These are phyloP conservation scores for Tringa solitaria DNA, from an alignment of 2,113 vertebrate genomes.

Conservation along the genomic window DNA sequence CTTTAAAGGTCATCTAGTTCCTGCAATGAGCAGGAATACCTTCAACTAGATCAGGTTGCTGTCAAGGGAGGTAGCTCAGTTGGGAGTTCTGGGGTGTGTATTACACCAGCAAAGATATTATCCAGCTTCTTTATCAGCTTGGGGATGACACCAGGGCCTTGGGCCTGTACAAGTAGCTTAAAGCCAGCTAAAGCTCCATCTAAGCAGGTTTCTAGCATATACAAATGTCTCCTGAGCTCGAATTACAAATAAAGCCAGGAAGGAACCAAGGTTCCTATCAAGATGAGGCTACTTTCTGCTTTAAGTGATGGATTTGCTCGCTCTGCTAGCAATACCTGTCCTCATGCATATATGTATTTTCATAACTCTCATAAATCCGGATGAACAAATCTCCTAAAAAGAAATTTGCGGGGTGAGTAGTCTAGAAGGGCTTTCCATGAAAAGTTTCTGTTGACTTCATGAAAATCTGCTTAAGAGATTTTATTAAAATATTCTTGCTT, in stretches of 20 bases:
- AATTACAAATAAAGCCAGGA: not conserved
- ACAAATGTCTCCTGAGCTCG: not conserved
- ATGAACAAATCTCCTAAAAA: not conserved
- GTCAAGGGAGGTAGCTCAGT: not conserved
- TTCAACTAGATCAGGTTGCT: not conserved
- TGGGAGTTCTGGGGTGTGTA: not conserved
- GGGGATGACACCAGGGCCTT: not conserved
- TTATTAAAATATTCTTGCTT: not conserved
- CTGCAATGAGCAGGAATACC: not conserved
- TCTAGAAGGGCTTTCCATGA: not conserved
- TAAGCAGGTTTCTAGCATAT: not conserved
- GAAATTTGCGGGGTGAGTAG: not conserved
- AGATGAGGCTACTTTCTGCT: not conserved
- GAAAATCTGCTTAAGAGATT: slow-evolving; percentile 14
- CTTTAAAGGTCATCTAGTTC: not conserved
- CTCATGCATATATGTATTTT: not conserved
- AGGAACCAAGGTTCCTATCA: not conserved
- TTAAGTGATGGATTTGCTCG: not conserved
- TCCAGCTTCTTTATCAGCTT: not conserved
- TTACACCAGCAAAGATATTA: not conserved
- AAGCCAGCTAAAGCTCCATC: not conserved
- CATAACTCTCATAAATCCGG: not conserved
- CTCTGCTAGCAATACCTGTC: not conserved
- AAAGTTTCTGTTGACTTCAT: not conserved
- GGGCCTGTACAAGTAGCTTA: not conserved